phyloP scores from a whole-genome alignment of 1,140 invertebrate species.

The Eumaeus atala region DNA sequence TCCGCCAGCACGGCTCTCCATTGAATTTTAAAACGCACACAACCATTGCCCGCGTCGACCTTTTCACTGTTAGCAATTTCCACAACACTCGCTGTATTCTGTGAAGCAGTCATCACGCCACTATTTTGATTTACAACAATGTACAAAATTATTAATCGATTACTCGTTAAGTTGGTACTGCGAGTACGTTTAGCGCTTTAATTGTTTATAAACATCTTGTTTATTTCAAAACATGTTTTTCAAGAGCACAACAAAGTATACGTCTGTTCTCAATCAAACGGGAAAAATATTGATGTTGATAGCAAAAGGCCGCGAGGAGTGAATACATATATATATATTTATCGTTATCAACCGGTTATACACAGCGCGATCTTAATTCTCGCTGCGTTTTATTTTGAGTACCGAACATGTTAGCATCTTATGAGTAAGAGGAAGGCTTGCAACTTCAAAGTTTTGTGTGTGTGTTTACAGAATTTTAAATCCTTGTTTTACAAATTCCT shows the following conservation, averaged over 20 bases:
- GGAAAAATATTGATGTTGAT: not conserved
- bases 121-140: not conserved
- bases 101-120: conserved; percentile 30
- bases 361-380: not conserved
- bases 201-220: not conserved
- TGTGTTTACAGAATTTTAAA: no score
- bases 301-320: not conserved
- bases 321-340: not conserved
- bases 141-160: not conserved
- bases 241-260: conserved; percentile 23
- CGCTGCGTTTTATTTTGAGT: no score
- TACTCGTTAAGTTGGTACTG: no score
- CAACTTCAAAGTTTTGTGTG: no score
- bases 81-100: conserved; percentile 28
- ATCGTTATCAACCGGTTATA: conserved; percentile 6
- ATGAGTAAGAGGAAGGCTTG: no score
- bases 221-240: conserved; percentile 13
- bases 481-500: no score
- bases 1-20: conserved; percentile 42
- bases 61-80: conserved; percentile 19
- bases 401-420: no score
- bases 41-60: not conserved
- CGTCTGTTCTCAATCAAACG: not conserved
- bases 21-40: conserved; percentile 21
- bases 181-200: no score